Percentiles rank a stretch among this genome's conserved stretches.
Conservation (phyloP, 2,888 invertebrate species). For the Beris morrisii region DNA sequence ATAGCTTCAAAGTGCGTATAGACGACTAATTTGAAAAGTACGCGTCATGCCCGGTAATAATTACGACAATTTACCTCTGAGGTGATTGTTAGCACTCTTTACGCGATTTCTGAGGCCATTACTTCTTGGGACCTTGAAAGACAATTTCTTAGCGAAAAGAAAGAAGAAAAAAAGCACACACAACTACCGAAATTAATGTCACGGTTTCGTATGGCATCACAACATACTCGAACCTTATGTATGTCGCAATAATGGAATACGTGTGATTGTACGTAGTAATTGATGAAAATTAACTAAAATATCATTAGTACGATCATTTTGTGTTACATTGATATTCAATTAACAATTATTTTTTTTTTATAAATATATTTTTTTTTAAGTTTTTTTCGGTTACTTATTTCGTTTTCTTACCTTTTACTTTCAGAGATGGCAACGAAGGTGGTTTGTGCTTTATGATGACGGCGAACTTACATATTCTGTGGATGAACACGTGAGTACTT, state of each 20-base stretch:
- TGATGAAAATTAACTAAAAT: conserved; percentile 10
- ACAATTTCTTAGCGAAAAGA: too few relatives aligned
- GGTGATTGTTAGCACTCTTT: conserved; percentile 19
- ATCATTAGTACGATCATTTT: background rate
- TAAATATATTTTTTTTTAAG: background rate
- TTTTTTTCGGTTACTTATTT: conserved; percentile 24
- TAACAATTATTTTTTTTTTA: background rate
- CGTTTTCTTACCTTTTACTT: conserved; percentile 7
- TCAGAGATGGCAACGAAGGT: conserved; percentile 98
- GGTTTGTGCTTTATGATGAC: conserved; percentile 97
- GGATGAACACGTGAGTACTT: conserved; percentile 93
- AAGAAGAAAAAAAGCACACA: too few relatives aligned
- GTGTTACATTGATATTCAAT: conserved; percentile 1
- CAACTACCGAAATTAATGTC: too few relatives aligned
- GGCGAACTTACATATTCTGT: conserved; percentile 96
- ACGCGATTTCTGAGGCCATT: too few relatives aligned
- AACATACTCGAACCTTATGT: too few relatives aligned
- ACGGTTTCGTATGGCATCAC: too few relatives aligned
- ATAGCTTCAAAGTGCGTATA: too few relatives aligned
- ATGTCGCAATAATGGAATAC: too few relatives aligned
- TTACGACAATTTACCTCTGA: conserved; percentile 20
- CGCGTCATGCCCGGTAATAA: conserved; percentile 8
- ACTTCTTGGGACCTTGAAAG: too few relatives aligned
- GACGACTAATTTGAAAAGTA: too few relatives aligned
- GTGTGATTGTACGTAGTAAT: too few relatives aligned